These are phyloP conservation scores for Brachionus koreanus DNA, from an alignment of 1,140 invertebrate species.

Conservation along the genomic window DNA sequence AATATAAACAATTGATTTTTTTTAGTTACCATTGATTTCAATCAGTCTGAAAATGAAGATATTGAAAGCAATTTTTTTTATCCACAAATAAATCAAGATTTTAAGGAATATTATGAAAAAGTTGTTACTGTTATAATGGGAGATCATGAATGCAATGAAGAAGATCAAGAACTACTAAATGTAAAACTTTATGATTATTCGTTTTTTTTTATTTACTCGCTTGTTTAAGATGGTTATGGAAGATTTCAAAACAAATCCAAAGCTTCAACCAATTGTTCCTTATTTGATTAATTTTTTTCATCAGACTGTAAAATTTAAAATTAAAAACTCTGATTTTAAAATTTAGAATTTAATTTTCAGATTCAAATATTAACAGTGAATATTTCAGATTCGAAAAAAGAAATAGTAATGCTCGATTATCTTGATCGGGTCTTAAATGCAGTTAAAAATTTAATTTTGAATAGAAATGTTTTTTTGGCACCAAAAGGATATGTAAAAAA, in stretches of 20 bases:
- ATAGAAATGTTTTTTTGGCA: conserved; percentile 16
- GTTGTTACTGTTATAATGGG: not conserved
- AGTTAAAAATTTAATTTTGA: conserved; percentile 10
- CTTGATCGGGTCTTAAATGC: not conserved
- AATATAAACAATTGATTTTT: not conserved
- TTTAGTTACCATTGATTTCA: not conserved
- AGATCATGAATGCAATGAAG: not conserved
- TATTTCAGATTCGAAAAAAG: not conserved
- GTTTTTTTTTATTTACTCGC: not conserved
- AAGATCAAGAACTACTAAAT: not conserved
- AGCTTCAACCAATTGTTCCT: conserved; percentile 4
- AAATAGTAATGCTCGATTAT: not conserved
- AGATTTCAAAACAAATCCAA: conserved; percentile 7
- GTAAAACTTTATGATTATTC: not conserved
- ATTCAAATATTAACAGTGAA: not conserved
- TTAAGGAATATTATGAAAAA: conserved; percentile 11
- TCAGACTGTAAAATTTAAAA: not conserved
- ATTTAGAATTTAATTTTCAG: not conserved
- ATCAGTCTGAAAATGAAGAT: not conserved
- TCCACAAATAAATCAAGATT: not conserved
- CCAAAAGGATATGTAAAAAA: conserved; percentile 27
- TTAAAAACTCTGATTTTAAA: not conserved
- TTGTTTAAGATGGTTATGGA: not conserved
- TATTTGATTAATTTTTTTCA: conserved; percentile 29
- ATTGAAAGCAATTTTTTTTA: not conserved